phyloP scores from a whole-genome alignment of 1,140 invertebrate species.

The Teleogryllus occipitalis region DNA sequence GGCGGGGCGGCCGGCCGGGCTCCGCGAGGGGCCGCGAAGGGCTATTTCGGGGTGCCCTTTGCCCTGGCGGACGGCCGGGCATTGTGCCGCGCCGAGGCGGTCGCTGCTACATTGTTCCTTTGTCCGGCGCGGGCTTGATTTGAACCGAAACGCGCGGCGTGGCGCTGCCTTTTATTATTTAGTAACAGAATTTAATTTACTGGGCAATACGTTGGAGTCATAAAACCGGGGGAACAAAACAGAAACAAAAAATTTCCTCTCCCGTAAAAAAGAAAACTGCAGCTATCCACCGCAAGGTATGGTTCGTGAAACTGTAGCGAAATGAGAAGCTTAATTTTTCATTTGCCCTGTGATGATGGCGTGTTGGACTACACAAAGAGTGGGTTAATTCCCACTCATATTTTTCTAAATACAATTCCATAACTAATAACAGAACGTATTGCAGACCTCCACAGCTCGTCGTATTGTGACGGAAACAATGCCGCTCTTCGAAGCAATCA shows the following conservation, averaged over 20 bases:
- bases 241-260: neutral
- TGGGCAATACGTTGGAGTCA: neutral
- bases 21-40: neutral
- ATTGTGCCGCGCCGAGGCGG: neutral
- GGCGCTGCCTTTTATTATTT: conserved; percentile 1
- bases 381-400: neutral
- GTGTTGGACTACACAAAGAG: neutral
- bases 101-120: neutral
- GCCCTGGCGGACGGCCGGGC: too few relatives aligned
- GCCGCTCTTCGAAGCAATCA: too few relatives aligned
- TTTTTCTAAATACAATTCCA: neutral
- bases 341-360: neutral
- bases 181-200: conserved; percentile 6
- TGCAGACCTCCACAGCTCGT: too few relatives aligned
- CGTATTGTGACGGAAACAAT: too few relatives aligned
- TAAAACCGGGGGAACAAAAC: neutral
- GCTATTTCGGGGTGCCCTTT: neutral
- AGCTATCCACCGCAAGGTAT: neutral
- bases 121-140: neutral
- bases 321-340: neutral
- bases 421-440: neutral
- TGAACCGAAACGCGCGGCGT: neutral
- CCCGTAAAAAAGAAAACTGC: neutral
- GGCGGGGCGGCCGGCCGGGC: too few relatives aligned
- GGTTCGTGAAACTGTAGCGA: neutral